Evolutionary conservation across 92 coral and sea anemone genomes (phyloP), one percentile per base, ranked within the genome.

Genomic region (Zoanthus sansibaricus): DNA sequence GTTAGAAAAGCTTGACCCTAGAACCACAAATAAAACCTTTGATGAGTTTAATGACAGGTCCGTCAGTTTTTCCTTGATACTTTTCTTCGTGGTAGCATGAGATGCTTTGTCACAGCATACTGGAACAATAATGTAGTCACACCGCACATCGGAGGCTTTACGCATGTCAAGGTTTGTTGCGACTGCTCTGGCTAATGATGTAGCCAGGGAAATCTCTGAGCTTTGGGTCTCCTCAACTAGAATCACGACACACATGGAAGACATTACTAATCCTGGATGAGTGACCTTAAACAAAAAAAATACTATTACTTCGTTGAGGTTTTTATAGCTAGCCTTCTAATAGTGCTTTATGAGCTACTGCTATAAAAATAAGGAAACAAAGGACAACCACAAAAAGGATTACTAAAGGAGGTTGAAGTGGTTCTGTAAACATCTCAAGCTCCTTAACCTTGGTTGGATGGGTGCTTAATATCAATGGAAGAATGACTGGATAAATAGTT

Each of bases 181-280:
- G 7, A 97, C 76, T 10, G 99, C 99, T 8, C 85, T 76, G 61
- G 97, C 94, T 20, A 97, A 88, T n/a, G 93, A 93, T 59, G 74
- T 42, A 17, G 77, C 87, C 31, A 52, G 61, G 21, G 88, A 77
- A 31, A 62, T 1, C 31, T 68, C 20, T 7, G 78, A 37, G 7
- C 83, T 86, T 49, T 9, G 64, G 76, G 25, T 71, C 30, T 87
- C 87, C 51, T 94, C 94, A 25, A 97, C 93, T 17, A 95, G 90
- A 59, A 97, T 74, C 47, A 93, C 95, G 71, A 97, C 95, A 87
- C 88, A 89, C 61, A 97, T 88, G 32, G 92, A 90, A 3, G 99
- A 97, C 75, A 93, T 45, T 46, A 97, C 99, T 77, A 88, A 87
- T 77, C 97, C 92, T 55, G 99, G 98, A 3, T 97, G 95, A 58